Base-by-base conservation (phyloP, 2,113 vertebrate species). In the Panthera leo region DNA sequence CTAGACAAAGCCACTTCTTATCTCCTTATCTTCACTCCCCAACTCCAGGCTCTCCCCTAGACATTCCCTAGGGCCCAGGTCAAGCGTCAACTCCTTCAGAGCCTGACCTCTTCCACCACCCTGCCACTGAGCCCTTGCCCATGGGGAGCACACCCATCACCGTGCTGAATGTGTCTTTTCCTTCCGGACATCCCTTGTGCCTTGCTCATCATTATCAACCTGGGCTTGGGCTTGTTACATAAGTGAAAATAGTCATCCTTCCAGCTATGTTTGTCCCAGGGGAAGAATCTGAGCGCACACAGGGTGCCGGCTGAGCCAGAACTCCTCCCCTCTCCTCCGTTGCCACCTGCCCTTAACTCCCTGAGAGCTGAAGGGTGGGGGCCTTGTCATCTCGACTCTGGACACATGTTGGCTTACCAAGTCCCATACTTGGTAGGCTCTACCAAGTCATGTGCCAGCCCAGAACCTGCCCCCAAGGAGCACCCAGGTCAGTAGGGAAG, bases 91-190 rank as follows among this genome's bases (percentile, higher is more conserved):
- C 68, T 82, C 34, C 53, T 93, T 18, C 39, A 79, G 39, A 63
- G 27, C 14, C 68, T 86, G 48, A 21, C 21, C 9, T 39, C 23
- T 51, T 82, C 23, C 23, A 21, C 31, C 55, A 67, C 29, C 45
- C 19, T 0, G 2, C 12, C 1, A 5, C 45, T 53, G 67, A 85
- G 78, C 21, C 21, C 39, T 16, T 19, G 89, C 45, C 5, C 7
- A 1, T 0, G 0, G 65, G 36, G 3, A 79, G 25, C n/a, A 55
- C 7, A 7, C 34, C 45, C 15, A 15, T 45, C 19, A 5, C 39
- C 3, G 0, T 45, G 48, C 36, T 55, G 1, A 19, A 11, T 0
- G 13, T 45, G 18, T 84, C 68, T 67, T 82, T 87, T 76, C 68
- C 29, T 70, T 94, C 18, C 36, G 67, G 34, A 88, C 14, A 82